Percentiles rank a stretch among this genome's conserved stretches.
Conservation (phyloP, 2,888 invertebrate species). For the Bedellia somnulentella region DNA sequence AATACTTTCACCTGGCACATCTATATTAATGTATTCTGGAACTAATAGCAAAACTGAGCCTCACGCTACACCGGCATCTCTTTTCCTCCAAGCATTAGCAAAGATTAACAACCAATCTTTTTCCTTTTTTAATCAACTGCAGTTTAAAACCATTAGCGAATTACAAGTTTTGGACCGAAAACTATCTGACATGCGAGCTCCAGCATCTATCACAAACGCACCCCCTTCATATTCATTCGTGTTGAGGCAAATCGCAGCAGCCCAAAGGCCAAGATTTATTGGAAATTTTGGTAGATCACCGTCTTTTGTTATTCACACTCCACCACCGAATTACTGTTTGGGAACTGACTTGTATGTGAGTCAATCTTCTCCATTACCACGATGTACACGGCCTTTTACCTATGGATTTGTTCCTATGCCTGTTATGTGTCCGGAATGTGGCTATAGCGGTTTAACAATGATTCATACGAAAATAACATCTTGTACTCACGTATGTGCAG, state of each 20-base stretch:
- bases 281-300: conserved; percentile 48
- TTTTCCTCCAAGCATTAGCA: conserved; percentile 32
- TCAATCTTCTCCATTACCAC: conserved; percentile 22
- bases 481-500: conserved; percentile 43
- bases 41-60: too few species aligned
- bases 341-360: conserved; percentile 48
- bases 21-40: too few species aligned
- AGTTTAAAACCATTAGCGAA: conserved; percentile 1
- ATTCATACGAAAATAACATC: conserved; percentile 31
- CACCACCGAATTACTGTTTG: conserved; percentile 43
- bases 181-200: conserved; percentile 23
- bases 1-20: too few species aligned
- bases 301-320: conserved; percentile 39
- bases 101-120: conserved; percentile 28
- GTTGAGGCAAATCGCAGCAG: conserved; percentile 15
- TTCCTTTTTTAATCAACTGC: conserved; percentile 15
- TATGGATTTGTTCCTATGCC: conserved; percentile 37
- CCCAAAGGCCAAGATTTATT: conserved; percentile 33
- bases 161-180: not conserved
- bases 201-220: conserved; percentile 37
- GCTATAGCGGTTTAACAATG: conserved; percentile 33
- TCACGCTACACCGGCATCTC: conserved; percentile 26
- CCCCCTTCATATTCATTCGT: conserved; percentile 51
- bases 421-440: conserved; percentile 39
- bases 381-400: conserved; percentile 23